Percentiles rank a stretch among this genome's conserved stretches.
Conservation (phyloP, 2,113 vertebrate species). For the Psittacus erithacus region DNA sequence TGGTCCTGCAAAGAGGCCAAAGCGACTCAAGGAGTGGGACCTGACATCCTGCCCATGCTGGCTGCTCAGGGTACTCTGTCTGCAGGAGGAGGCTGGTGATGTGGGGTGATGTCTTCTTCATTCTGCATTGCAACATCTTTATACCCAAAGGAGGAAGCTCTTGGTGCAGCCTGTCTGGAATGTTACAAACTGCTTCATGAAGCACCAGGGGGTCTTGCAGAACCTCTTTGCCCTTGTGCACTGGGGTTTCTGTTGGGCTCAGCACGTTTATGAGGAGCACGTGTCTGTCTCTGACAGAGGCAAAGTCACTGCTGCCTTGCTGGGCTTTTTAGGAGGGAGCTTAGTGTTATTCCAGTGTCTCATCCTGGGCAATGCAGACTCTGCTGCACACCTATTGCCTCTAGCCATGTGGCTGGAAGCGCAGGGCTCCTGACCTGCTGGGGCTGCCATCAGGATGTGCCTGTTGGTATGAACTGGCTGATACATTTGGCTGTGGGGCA, state of each 20-base stretch:
- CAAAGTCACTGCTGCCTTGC: neutral
- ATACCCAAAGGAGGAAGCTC: neutral
- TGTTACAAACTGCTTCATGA: neutral
- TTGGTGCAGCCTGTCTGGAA: neutral
- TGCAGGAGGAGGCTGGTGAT: neutral
- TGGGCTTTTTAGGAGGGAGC: neutral
- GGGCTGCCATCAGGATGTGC: neutral
- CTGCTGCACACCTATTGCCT: neutral
- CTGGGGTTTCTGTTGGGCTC: neutral
- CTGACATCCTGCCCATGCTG: rapidly evolving
- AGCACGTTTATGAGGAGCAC: rapidly evolving
- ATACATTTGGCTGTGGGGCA: neutral
- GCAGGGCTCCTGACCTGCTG: neutral
- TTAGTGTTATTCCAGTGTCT: neutral
- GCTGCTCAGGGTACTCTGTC: neutral
- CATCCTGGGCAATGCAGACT: neutral
- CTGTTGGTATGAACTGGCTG: neutral
- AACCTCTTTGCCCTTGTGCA: neutral
- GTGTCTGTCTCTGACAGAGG: neutral
- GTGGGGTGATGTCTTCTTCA: neutral
- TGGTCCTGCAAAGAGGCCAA: neutral
- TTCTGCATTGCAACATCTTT: neutral
- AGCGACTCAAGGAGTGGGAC: neutral
- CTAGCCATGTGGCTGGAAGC: rapidly evolving
- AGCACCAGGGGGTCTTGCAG: neutral